Conservation (phyloP, 2,797 vertebrate genomes). For the Microhierax caerulescens region DNA sequence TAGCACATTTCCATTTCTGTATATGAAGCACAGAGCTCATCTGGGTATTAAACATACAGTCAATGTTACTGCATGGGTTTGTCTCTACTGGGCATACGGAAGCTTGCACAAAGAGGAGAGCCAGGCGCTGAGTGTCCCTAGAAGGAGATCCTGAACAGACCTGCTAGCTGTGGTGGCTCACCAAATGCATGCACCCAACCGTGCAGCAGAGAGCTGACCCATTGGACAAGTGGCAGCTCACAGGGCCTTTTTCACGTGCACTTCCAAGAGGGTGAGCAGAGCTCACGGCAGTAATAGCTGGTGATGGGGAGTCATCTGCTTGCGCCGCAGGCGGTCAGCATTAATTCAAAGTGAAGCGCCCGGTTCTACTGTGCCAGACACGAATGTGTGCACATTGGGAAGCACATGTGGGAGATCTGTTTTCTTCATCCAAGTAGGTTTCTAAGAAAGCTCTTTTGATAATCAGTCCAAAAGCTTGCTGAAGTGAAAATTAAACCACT, state of each 20-base stretch:
- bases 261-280: neutral
- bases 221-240: neutral
- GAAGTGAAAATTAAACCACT: constrained; percentile 42
- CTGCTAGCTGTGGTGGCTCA: neutral
- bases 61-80: fast-evolving
- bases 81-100: neutral
- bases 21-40: neutral
- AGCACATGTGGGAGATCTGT: neutral
- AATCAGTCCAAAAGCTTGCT: constrained; percentile 21
- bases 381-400: neutral
- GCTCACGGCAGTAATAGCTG: neutral
- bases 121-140: neutral
- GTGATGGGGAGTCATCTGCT: neutral
- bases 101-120: neutral
- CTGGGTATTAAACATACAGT: neutral
- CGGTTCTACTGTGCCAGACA: neutral
- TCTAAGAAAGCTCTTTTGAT: constrained; percentile 6
- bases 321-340: fast-evolving
- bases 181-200: fast-evolving
- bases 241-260: neutral
- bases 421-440: neutral
- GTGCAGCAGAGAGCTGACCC: neutral
- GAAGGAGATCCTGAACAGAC: neutral
- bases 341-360: neutral
- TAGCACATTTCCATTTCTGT: neutral